Evolutionary conservation across 2,888 invertebrate species (phyloP).

Genomic region (Timema cristinae): DNA sequence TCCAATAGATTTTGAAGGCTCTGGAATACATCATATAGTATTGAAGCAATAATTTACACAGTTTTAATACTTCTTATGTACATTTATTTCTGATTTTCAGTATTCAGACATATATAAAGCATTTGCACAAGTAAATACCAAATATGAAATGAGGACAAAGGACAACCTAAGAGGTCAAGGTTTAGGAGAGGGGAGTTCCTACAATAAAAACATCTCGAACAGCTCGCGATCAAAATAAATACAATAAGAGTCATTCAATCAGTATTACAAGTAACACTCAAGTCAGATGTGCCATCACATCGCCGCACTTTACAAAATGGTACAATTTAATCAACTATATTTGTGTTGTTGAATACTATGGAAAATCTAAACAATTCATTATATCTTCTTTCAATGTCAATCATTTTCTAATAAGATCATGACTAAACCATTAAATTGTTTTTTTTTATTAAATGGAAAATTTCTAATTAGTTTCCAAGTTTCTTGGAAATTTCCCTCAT

Average conservation of each 20-base stretch:
- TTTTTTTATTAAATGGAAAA: too few relatives aligned
- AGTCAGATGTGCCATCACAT: conserved; percentile 25
- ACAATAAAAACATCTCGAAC: not conserved
- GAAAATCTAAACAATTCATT: conserved; percentile 26
- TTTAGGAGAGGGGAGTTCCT: conserved; percentile 23
- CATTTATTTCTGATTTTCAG: conserved; percentile 49
- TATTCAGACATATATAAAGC: conserved; percentile 54
- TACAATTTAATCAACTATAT: conserved; percentile 28
- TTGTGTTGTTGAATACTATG: conserved; percentile 25
- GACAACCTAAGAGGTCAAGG: conserved; percentile 29
- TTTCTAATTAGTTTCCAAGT: too few relatives aligned
- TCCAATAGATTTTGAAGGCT: too few relatives aligned
- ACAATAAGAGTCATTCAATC: conserved; percentile 30
- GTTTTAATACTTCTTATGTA: conserved; percentile 43
- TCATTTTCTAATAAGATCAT: too few relatives aligned
- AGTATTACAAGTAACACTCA: conserved; percentile 32
- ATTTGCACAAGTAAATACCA: conserved; percentile 53
- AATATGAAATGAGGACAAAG: conserved; percentile 35
- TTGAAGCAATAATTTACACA: too few relatives aligned
- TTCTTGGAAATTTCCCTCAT: too few relatives aligned
- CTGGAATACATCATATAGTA: too few relatives aligned
- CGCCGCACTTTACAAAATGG: conserved; percentile 31
- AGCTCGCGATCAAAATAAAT: conserved; percentile 30
- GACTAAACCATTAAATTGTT: too few relatives aligned
- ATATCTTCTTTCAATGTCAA: too few relatives aligned